phyloP scores from a whole-genome alignment of 2,797 vertebrate genomes.

The Acrossocheilus wenchowensis region DNA sequence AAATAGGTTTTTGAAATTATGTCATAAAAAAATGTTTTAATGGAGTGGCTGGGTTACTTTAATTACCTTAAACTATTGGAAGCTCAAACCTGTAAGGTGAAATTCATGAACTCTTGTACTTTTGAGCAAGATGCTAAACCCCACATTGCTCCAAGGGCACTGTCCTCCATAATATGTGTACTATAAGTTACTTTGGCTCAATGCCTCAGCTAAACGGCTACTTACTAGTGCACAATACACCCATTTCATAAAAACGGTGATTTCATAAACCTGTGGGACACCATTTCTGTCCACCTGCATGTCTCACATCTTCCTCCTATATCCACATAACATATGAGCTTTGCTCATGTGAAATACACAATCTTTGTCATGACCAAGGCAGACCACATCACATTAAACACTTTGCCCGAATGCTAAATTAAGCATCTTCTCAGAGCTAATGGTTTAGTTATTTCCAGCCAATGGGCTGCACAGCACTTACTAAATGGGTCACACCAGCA shows the following conservation, averaged over 20 bases:
- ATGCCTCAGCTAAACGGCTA: not conserved
- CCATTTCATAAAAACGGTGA: not conserved
- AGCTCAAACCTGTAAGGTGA: not conserved
- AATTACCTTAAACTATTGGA: not conserved
- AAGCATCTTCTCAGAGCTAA: slow-evolving; percentile 42
- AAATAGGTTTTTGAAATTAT: not conserved
- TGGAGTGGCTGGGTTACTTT: not conserved
- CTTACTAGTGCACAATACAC: not conserved
- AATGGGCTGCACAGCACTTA: slow-evolving; percentile 23
- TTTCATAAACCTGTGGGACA: not conserved
- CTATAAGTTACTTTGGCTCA: not conserved
- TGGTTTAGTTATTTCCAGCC: slow-evolving; percentile 45
- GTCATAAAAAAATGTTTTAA: not conserved
- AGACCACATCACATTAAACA: slow-evolving; percentile 10
- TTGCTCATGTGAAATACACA: not conserved
- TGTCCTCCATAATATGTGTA: not conserved
- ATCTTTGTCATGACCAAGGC: not conserved
- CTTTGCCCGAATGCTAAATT: slow-evolving; percentile 38
- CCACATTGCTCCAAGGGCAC: not conserved
- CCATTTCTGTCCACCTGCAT: not conserved
- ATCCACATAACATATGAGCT: not conserved
- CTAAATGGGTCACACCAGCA: slow-evolving; percentile 52
- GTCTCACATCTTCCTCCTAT: not conserved
- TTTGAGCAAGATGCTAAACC: not conserved
- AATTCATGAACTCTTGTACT: not conserved